Evolutionary conservation across 2,888 invertebrate species (phyloP), one percentile per base, ranked within the genome.

Genomic region (Balanococcus diminutus): DNA sequence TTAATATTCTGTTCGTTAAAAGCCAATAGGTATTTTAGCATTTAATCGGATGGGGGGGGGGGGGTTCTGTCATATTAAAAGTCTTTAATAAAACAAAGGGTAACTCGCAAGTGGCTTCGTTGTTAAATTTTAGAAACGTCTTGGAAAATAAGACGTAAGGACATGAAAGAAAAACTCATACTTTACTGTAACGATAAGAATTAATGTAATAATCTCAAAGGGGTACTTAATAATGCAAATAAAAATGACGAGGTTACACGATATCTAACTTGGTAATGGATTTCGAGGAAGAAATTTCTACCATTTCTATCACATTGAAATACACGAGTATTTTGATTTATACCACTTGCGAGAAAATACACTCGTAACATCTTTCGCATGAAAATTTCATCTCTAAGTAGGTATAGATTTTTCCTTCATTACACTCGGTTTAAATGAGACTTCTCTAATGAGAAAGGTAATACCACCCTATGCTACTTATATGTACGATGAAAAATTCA

Each of bases 231-330:
- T 67, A 28, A 67, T 14, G 61, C 22, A 9, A 67, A 25, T 25
- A 67, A 51, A 51, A 51, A 67, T 67, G 28, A 28, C 14, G 61
- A 67, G 61, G 28, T 25, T 67, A 25, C 25, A 28, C 61, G 28
- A 28, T 67, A 67, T 67, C 61, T 67, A 51, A 67, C 61, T 67
- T 11, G 28, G 61, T 67, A 67, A 67, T 67, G 61, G 28, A 67
- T 67, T 67, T 67, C 28, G 28, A 67, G 28, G 28, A 67, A 67
- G 61, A 67, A 22, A 56, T 19, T 19, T 56, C 56, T 56, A 16
- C 61, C 1, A 28, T 28, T 67, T 51, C 11, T 42, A 19, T 42
- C 11, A 0, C 19, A n/a, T n/a, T n/a, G n/a, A n/a, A n/a, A n/a
- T n/a, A n/a, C 4, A n/a, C 3, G 19, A 51, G 1, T 5, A 51